Percentiles rank a stretch among this genome's conserved stretches.
These are phyloP conservation scores for Drosophila seguyi DNA, from an alignment of 1,140 invertebrate genomes.

Conservation along the genomic window DNA sequence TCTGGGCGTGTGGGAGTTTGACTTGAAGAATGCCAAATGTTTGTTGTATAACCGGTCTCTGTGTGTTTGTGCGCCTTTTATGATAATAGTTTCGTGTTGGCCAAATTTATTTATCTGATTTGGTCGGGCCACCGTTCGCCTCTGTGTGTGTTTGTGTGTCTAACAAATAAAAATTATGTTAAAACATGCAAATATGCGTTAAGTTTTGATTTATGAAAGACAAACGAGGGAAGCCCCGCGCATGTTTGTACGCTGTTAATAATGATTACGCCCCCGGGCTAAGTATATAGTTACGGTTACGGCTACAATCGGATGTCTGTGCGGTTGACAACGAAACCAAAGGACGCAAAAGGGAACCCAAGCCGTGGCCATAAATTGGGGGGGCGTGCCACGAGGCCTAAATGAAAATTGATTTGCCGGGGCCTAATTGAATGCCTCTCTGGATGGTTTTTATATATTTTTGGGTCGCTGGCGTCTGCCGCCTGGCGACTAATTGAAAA, in stretches of 20 bases:
- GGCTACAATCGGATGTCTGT: conserved; percentile 52
- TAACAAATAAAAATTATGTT: conserved; percentile 84
- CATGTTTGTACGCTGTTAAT: conserved; percentile 72
- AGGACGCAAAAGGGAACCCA: background rate
- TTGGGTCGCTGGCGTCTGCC: conserved; percentile 10
- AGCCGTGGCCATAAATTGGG: conserved; percentile 27
- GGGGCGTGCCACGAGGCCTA: conserved; percentile 22
- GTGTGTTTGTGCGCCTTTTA: conserved; percentile 65
- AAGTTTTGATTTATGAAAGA: conserved; percentile 83
- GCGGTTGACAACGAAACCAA: conserved; percentile 55
- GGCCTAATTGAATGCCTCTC: conserved; percentile 71
- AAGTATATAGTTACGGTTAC: conserved; percentile 61
- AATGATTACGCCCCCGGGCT: conserved; percentile 68
- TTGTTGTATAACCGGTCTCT: conserved; percentile 72
- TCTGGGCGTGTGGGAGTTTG: conserved; percentile 18
- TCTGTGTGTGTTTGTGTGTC: conserved; percentile 49
- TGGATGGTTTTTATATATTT: conserved; percentile 49
- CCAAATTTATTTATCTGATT: conserved; percentile 84
- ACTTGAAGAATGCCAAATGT: conserved; percentile 69
- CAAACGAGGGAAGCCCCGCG: conserved; percentile 47
- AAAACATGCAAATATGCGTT: conserved; percentile 85
- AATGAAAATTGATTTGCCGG: conserved; percentile 77
- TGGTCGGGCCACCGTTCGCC: conserved; percentile 16
- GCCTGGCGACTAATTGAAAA: conserved; percentile 72
- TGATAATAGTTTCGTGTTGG: conserved; percentile 85